A percentile compares a stretch with the other conserved stretches of the same genome.
These are phyloP conservation scores for Lipophrys pholis DNA, from an alignment of 2,113 vertebrate genomes.

Conservation along the genomic window DNA sequence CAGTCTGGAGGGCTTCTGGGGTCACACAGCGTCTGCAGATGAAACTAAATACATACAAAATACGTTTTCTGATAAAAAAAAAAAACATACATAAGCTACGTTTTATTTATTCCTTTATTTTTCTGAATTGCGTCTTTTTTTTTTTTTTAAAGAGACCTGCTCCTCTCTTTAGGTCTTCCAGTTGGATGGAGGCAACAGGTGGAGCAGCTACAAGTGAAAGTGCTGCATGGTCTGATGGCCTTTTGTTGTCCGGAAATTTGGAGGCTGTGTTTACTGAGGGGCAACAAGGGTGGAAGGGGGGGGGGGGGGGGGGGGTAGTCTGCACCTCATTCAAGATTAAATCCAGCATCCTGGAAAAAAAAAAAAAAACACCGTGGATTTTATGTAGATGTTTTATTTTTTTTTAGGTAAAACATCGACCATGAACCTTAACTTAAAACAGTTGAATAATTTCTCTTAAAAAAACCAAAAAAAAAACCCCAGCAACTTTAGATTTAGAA, in stretches of 20 bases:
- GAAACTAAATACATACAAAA: background rate
- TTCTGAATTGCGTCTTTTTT: background rate
- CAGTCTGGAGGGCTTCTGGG: background rate
- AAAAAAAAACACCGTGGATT: background rate
- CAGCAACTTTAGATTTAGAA: too few relatives aligned
- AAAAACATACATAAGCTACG: background rate
- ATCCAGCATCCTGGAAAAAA: background rate
- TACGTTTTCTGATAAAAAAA: background rate
- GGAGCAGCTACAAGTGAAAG: constrained; percentile 62
- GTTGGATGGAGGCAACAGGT: constrained; percentile 64
- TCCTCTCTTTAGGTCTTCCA: too few relatives aligned
- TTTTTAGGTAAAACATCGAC: too few relatives aligned
- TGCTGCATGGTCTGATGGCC: constrained; percentile 56
- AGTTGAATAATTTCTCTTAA: too few relatives aligned
- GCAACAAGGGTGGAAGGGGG: background rate
- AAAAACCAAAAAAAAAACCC: too few relatives aligned
- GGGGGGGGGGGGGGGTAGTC: background rate
- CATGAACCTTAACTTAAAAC: too few relatives aligned
- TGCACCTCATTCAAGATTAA: background rate
- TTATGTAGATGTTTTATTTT: too few relatives aligned
- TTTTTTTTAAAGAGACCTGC: constrained; percentile 17
- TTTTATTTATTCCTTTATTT: background rate
- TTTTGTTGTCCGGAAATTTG: constrained; percentile 72
- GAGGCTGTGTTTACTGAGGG: constrained; percentile 60
- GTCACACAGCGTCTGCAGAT: background rate